Evolutionary conservation across 2,797 vertebrate species (phyloP).

Genomic region (Nyctibius grandis): DNA sequence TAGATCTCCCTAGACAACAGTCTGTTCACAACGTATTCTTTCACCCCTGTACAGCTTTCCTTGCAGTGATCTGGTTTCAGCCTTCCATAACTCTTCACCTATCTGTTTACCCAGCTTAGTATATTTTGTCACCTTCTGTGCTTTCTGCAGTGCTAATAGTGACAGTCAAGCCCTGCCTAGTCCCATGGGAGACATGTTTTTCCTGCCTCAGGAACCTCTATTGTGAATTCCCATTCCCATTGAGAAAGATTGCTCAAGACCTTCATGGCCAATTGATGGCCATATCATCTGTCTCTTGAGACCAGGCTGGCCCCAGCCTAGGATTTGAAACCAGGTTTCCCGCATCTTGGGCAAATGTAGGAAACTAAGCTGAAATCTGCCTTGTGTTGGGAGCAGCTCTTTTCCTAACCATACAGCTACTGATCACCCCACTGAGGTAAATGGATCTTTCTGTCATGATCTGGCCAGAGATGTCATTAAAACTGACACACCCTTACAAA

Average conservation of each 20-base stretch:
- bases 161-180: not conserved
- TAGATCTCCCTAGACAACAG: not conserved
- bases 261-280: not conserved
- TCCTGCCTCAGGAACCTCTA: not conserved
- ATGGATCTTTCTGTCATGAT: not conserved
- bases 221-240: not conserved
- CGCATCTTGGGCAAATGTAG: not conserved
- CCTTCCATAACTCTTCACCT: not conserved
- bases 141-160: not conserved
- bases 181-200: not conserved
- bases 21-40: not conserved
- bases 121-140: not conserved
- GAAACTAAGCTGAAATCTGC: not conserved
- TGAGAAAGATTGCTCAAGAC: not conserved
- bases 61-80: not conserved
- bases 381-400: not conserved
- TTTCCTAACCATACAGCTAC: not conserved
- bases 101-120: not conserved
- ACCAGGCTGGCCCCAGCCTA: not conserved
- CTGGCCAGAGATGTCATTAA: not conserved
- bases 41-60: not conserved
- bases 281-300: not conserved
- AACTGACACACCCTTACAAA: not conserved
- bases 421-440: not conserved
- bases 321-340: not conserved